Evolutionary conservation across 2,888 invertebrate genomes (phyloP).

Genomic region (Melieria picta): DNA sequence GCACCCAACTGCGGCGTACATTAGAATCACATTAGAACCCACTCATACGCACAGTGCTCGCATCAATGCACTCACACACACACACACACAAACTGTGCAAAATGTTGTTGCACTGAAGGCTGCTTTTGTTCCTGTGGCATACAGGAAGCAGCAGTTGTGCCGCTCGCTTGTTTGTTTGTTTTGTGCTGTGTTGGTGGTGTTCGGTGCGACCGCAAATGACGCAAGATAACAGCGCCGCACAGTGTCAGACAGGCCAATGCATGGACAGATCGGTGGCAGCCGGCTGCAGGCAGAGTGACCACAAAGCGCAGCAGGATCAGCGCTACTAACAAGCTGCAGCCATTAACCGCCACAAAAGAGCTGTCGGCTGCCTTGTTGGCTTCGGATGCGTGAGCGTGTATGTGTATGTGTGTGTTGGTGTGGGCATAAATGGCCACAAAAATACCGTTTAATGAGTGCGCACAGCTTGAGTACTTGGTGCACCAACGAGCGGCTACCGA

Average conservation of each 20-base stretch:
- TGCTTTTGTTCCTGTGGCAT: slow-evolving; percentile 16
- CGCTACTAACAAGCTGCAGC: slow-evolving; percentile 45
- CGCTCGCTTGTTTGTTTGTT: slow-evolving; percentile 14
- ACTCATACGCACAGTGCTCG: slow-evolving; percentile 44
- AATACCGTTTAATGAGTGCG: slow-evolving; percentile 61
- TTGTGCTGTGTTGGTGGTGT: slow-evolving; percentile 6
- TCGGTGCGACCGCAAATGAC: slow-evolving; percentile 52
- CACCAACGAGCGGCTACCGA: slow-evolving; percentile 35
- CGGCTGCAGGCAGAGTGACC: slow-evolving; percentile 37
- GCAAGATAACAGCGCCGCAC: slow-evolving; percentile 47
- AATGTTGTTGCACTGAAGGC: slow-evolving; percentile 7
- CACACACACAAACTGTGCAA: slow-evolving; percentile 25
- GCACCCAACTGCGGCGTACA: slow-evolving; percentile 44
- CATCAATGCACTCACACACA: slow-evolving; percentile 12
- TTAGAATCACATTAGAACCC: slow-evolving; percentile 62
- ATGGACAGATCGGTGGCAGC: slow-evolving; percentile 36
- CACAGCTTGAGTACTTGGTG: slow-evolving; percentile 54
- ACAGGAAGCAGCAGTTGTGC: background rate
- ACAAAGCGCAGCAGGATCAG: slow-evolving; percentile 33
- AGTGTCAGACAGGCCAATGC: slow-evolving; percentile 32
- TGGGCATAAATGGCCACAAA: slow-evolving; percentile 50
- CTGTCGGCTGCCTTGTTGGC: background rate
- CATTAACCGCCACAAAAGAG: slow-evolving; percentile 51
- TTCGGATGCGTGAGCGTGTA: slow-evolving; percentile 1
- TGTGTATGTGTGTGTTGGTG: slow-evolving; percentile 35